Evolutionary conservation across 2,113 vertebrate genomes (phyloP), one percentile per base, ranked within the genome.

Genomic region (Sigmodon hispidus): DNA sequence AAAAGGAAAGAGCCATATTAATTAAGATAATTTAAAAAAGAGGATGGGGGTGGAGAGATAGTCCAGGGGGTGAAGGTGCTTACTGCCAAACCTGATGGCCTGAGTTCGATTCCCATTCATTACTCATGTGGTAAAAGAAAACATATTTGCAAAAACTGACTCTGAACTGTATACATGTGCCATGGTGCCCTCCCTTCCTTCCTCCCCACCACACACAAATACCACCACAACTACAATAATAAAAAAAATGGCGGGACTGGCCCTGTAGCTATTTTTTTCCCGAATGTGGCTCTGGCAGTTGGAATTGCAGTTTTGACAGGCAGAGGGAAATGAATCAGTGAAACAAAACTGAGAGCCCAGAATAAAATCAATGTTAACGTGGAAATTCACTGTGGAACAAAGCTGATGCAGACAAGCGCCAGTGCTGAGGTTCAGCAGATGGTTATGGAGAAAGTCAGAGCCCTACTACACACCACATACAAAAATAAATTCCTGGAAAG

Each of bases 401-500:
- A 73, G n/a, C 29, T 57, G 7, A 75, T 72, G 16, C 4, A 73
- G 10, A 48, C 55, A 29, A 21, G 8, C 29, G 69, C 61, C 48
- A 6, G 57, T 89, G 79, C 80, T 61, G 63, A 36, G 40, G 4
- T 80, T 76, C 86, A 81, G 76, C 70, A 83, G 52, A 21, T 45
- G 55, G 61, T 48, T 45, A n/a, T 34, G 80, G 61, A 83, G 45
- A 76, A 26, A 77, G 36, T 50, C 57, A 57, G n/a, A 93, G n/a
- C 36, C 81, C 24, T 43, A 21, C 45, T 43, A 83, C 43, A 70
- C 16, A 52, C 29, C 50, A 70, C 61, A 83, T 6, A 63, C n/a
- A 80, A 63, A 77, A 93, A 45, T 48, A 93, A 95, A 67, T 69
- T 83, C 16, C 40, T 77, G 26, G 73, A 43, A 55, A 92, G 79